Base-by-base conservation (phyloP, 2,888 invertebrate species). In the Anodontia alba region DNA sequence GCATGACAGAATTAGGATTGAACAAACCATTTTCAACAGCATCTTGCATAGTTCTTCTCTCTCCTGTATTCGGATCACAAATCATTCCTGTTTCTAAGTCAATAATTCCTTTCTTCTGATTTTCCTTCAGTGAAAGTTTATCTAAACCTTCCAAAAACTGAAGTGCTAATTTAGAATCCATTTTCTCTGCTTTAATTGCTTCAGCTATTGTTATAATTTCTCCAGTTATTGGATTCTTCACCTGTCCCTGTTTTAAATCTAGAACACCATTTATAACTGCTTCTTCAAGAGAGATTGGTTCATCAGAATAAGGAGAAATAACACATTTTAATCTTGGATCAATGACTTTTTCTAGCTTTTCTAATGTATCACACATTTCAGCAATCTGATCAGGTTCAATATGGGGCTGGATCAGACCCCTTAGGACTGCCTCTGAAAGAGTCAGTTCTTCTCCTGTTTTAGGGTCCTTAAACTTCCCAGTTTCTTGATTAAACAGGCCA, bases 351-450 rank as follows among this genome's bases (percentile, higher is more conserved):
- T 90, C 85, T n/a, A 94, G 87, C 38, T 90, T 81, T 57, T 89
- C 79, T 71, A 93, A 71, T 15, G 91, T 90, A 72, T 89, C 89
- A 66, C 89, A 89, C 43, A 87, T 90, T 62, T 90, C 84, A 12
- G 89, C 81, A 51, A 93, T 87, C 62, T 90, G 83, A n/a, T 89
- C 87, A 12, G 91, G 88, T 68, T 90, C 83, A 33, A 91, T 89
- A 76, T 88, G 78, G 29, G 87, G 74, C 46, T 98, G 98, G 73
- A 99, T 96, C 87, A 99, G 96, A 87, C 98, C 96, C 95, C 97
- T 96, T 87, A 97, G 96, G 88, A 99, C 97, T 1, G 99, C 99
- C 95, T 99, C 98, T 87, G 97, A 97, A 73, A 99, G 97, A 29
- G 98, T 98, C 92, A 99, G 95, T 86, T 97, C 96, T 94, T 98